phyloP scores from a whole-genome alignment of 2,797 vertebrate species.

The Arctocebus calabarensis region DNA sequence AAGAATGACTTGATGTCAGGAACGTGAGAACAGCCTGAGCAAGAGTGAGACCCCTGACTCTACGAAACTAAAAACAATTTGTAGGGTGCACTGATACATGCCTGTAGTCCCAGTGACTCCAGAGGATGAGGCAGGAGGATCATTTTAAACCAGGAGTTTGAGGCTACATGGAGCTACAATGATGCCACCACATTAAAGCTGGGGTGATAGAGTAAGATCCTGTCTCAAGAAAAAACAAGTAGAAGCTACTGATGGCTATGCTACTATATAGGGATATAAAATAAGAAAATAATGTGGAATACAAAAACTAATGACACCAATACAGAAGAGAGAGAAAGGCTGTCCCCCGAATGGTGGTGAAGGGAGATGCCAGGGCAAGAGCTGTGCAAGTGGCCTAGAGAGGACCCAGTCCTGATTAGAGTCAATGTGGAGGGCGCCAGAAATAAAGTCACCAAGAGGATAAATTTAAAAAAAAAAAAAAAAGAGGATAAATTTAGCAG shows the following conservation, averaged over 20 bases:
- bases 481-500: background rate
- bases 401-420: background rate
- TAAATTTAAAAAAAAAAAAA: too few species aligned
- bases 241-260: background rate
- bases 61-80: background rate
- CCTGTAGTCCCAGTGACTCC: background rate
- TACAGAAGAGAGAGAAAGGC: background rate
- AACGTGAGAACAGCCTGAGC: background rate
- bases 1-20: background rate
- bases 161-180: rapidly evolving
- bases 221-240: background rate
- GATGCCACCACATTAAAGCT: background rate
- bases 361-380: background rate
- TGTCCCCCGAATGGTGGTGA: too few species aligned
- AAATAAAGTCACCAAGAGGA: background rate
- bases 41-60: background rate
- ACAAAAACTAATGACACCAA: background rate
- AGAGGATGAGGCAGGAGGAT: background rate
- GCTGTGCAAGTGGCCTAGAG: too few species aligned
- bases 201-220: too few species aligned
- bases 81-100: too few species aligned
- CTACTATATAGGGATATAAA: background rate
- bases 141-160: background rate
- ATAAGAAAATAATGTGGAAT: background rate
- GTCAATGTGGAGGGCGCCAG: background rate